Percentiles rank a stretch among this genome's conserved stretches.
Conservation (phyloP, 2,797 vertebrate species). For the Vireo griseus region DNA sequence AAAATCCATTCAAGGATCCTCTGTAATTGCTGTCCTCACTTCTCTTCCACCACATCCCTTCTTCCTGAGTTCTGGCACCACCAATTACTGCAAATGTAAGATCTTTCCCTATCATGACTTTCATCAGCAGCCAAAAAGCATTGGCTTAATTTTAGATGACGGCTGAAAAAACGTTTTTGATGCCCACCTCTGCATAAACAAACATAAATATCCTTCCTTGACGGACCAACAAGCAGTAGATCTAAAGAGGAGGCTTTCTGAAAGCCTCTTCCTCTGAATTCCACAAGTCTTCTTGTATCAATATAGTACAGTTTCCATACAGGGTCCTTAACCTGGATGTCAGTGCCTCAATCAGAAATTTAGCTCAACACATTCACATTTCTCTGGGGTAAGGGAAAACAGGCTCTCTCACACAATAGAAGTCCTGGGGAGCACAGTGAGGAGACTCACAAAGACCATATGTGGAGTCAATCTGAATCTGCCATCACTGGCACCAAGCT, state of each 20-base stretch:
- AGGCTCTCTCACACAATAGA: neutral
- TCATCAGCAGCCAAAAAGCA: neutral
- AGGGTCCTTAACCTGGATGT: neutral
- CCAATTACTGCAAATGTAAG: neutral
- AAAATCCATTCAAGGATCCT: neutral
- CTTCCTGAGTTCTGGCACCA: neutral
- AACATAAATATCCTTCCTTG: neutral
- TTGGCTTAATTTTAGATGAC: neutral
- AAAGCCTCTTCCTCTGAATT: neutral
- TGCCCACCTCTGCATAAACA: neutral
- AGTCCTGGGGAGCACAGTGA: neutral
- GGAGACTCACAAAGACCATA: neutral
- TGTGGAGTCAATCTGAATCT: neutral
- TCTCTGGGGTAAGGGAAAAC: neutral
- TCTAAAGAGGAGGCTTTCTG: neutral
- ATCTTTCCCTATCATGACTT: neutral
- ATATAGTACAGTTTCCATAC: neutral
- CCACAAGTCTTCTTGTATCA: neutral
- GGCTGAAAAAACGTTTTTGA: neutral
- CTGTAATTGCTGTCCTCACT: neutral
- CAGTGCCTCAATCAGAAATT: neutral
- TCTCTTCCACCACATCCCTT: neutral
- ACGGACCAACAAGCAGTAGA: neutral
- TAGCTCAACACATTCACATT: neutral
- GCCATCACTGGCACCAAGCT: fast-evolving